Evolutionary conservation across 2,113 vertebrate species (phyloP).

Genomic region (Picathartes gymnocephalus): DNA sequence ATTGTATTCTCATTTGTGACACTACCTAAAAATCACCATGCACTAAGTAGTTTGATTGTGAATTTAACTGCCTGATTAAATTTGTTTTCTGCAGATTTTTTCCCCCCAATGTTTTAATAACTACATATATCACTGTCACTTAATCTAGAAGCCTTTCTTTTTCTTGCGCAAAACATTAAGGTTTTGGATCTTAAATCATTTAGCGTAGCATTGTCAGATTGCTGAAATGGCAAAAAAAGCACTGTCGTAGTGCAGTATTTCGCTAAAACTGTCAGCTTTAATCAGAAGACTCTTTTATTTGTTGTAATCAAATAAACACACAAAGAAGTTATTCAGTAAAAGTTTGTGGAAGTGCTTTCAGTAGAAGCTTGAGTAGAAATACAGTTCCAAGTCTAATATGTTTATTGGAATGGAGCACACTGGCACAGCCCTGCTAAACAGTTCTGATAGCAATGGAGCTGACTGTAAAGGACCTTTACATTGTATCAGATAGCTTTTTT

Average conservation of each 20-base stretch:
- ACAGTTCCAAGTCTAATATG: neutral
- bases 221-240: slow-evolving; percentile 23
- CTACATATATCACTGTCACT: neutral
- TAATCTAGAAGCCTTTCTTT: neutral
- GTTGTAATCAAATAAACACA: slow-evolving; percentile 8
- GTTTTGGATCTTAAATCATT: slow-evolving; percentile 24
- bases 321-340: neutral
- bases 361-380: neutral
- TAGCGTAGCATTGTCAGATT: neutral
- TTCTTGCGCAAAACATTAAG: neutral
- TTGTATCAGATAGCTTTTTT: neutral
- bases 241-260: neutral
- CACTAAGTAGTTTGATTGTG: neutral
- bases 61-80: neutral
- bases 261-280: slow-evolving; percentile 14
- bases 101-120: neutral
- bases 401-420: neutral
- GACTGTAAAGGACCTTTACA: neutral
- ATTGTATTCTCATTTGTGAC: neutral
- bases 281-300: slow-evolving; percentile 27
- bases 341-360: neutral
- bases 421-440: neutral
- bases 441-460: neutral
- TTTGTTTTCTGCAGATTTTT: neutral
- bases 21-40: neutral